Evolutionary conservation across 2,113 vertebrate genomes (phyloP).

Genomic region (Pycnonotus jocosus): DNA sequence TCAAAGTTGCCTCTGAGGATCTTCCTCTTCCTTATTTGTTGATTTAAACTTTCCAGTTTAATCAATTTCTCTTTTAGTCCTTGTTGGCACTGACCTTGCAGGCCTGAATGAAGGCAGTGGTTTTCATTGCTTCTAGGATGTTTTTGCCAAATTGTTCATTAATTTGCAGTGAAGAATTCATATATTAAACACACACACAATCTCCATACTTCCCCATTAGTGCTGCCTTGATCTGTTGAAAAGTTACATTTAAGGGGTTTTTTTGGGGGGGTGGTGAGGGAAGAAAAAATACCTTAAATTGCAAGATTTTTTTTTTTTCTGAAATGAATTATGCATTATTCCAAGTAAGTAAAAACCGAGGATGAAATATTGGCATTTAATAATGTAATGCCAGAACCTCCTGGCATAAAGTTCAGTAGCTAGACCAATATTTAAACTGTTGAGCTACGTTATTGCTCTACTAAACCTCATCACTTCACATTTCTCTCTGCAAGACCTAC

Average conservation of each 20-base stretch:
- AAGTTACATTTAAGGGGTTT: background rate
- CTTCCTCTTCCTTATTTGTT: background rate
- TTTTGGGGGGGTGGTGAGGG: rapidly evolving
- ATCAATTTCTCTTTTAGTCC: background rate
- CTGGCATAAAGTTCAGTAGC: background rate
- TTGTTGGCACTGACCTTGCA: background rate
- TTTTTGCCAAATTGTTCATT: background rate
- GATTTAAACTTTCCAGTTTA: background rate
- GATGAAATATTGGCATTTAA: background rate
- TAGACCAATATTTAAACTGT: constrained; percentile 19
- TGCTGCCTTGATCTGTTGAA: background rate
- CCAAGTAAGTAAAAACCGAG: background rate
- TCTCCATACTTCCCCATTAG: background rate
- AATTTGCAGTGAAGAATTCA: background rate
- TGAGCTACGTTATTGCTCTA: background rate
- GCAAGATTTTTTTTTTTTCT: background rate
- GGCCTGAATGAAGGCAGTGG: background rate
- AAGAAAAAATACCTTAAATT: background rate
- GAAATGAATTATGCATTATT: background rate
- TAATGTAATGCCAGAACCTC: background rate
- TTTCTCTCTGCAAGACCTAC: background rate
- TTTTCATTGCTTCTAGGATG: background rate
- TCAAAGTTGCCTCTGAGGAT: background rate
- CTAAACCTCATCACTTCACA: background rate
- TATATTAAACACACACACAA: background rate